Evolutionary conservation across 2,888 invertebrate genomes (phyloP).

Genomic region (Ferrisia virgata): DNA sequence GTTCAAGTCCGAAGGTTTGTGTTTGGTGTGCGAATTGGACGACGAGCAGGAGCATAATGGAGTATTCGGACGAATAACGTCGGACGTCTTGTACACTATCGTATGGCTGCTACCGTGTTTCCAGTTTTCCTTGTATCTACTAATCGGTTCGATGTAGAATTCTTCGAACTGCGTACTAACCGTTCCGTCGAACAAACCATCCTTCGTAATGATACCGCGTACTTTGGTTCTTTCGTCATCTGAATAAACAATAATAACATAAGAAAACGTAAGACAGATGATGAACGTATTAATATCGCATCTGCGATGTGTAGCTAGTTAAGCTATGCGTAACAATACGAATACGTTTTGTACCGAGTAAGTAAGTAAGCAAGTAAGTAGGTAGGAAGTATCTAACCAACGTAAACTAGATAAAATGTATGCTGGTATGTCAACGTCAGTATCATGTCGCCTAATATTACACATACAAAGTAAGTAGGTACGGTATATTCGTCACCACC

Average conservation of each 20-base stretch:
- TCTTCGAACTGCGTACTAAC: constrained; percentile 74
- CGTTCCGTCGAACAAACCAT: constrained; percentile 86
- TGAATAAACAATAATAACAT: constrained; percentile 55
- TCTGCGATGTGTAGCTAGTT: not conserved
- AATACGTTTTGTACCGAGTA: no score
- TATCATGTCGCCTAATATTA: no score
- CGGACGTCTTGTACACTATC: constrained; percentile 77
- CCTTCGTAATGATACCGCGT: constrained; percentile 79
- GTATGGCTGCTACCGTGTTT: constrained; percentile 65
- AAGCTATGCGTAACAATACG: no score
- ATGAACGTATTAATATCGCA: not conserved
- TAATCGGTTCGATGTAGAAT: constrained; percentile 75
- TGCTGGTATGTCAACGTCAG: no score
- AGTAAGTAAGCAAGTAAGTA: no score
- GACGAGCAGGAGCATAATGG: constrained; percentile 47
- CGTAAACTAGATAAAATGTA: no score
- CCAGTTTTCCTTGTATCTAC: not conserved
- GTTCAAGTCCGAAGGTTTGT: constrained; percentile 36
- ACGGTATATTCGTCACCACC: no score
- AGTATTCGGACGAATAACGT: constrained; percentile 61
- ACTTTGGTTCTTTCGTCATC: constrained; percentile 79
- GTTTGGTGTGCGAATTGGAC: constrained; percentile 60
- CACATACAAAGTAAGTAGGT: no score
- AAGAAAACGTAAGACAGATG: not conserved
- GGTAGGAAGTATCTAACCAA: no score